phyloP scores from a whole-genome alignment of 2,797 vertebrate species.

The Ptychadena robeensis region DNA sequence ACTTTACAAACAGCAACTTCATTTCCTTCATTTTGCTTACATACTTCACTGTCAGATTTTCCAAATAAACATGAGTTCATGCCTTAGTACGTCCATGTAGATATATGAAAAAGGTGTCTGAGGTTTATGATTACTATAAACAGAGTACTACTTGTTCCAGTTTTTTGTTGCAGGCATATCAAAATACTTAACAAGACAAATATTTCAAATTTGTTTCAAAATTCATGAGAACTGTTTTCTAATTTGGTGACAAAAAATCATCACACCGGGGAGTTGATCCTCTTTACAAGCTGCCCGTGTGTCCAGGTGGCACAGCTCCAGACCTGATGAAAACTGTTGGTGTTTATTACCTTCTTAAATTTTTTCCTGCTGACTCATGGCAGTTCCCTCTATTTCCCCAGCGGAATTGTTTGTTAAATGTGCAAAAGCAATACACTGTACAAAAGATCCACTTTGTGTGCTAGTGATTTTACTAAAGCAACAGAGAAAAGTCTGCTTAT shows the following conservation, averaged over 20 bases:
- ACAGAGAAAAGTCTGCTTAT: slow-evolving; percentile 19
- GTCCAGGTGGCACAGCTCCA: slow-evolving; percentile 34
- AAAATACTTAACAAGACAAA: neutral
- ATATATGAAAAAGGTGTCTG: neutral
- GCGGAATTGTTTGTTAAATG: slow-evolving; percentile 42
- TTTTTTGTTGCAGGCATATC: neutral
- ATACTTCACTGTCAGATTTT: neutral
- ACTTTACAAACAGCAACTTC: neutral
- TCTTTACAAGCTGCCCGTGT: slow-evolving; percentile 36
- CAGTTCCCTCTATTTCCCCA: slow-evolving; percentile 28
- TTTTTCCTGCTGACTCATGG: slow-evolving; percentile 49
- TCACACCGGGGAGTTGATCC: slow-evolving; percentile 32
- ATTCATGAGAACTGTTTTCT: neutral
- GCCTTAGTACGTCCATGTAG: neutral
- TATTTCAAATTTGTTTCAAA: neutral
- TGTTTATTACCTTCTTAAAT: slow-evolving; percentile 56
- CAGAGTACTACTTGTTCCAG: neutral
- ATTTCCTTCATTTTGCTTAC: neutral
- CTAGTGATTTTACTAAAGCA: slow-evolving; percentile 24
- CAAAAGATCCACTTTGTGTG: slow-evolving; percentile 34
- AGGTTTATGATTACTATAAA: neutral
- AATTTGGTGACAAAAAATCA: slow-evolving; percentile 14
- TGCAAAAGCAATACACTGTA: slow-evolving; percentile 32
- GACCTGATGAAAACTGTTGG: slow-evolving; percentile 52
- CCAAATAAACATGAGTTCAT: neutral